Evolutionary conservation across 64 coral and sea anemone genomes (phyloP).

Genomic region (Montipora capricornis): DNA sequence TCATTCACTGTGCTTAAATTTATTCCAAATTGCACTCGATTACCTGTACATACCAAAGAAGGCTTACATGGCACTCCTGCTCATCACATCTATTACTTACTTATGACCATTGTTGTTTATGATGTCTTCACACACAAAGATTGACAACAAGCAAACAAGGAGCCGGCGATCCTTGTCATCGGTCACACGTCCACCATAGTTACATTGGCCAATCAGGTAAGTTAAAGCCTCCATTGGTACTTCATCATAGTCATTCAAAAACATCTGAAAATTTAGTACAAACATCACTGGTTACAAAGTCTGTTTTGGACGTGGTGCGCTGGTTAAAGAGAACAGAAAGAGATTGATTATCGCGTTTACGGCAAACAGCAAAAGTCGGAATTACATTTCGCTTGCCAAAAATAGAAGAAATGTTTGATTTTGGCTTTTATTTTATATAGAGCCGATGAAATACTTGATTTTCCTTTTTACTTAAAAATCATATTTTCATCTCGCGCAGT

Average conservation of each 20-base stretch:
- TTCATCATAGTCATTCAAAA: slow-evolving; percentile 95
- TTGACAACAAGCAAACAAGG: slow-evolving; percentile 84
- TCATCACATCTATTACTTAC: slow-evolving; percentile 27
- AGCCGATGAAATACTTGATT: too few relatives aligned
- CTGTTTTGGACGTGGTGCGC: neutral
- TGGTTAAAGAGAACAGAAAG: neutral
- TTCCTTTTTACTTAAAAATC: too few relatives aligned
- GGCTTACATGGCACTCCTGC: too few relatives aligned
- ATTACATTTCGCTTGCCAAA: too few relatives aligned
- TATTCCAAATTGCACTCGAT: too few relatives aligned
- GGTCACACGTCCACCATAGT: slow-evolving; percentile 98
- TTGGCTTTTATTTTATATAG: too few relatives aligned
- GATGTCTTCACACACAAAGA: slow-evolving; percentile 89
- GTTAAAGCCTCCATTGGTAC: slow-evolving; percentile 91
- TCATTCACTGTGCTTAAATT: too few relatives aligned
- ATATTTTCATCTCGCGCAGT: too few relatives aligned
- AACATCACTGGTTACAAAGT: neutral
- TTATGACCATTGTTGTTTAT: slow-evolving; percentile 76
- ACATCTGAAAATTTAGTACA: slow-evolving; percentile 76
- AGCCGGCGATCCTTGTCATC: slow-evolving; percentile 96
- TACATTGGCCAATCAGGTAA: slow-evolving; percentile 96
- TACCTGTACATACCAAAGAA: too few relatives aligned
- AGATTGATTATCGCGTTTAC: too few relatives aligned
- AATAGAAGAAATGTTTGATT: too few relatives aligned
- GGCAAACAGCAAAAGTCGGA: too few relatives aligned